Base-by-base conservation (phyloP, 2,797 vertebrate genomes). In the Pseudochirops corinnae region DNA sequence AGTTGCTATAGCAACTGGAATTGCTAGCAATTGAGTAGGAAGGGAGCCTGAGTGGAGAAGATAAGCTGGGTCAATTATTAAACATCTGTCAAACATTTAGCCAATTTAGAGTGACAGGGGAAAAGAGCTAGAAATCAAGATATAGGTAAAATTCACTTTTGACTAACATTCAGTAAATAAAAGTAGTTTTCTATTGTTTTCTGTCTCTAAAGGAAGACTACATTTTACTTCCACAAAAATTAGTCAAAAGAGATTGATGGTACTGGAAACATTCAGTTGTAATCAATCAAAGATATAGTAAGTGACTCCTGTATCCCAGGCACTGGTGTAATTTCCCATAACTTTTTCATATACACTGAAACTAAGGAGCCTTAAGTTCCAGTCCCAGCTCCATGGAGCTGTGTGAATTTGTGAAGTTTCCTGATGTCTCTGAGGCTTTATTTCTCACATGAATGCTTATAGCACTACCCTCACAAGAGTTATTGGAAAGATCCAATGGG, bases 11-110 rank as follows among this genome's bases (percentile, higher is more conserved):
- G 97, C 95, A 98, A 97, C 98, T 10, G 0, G 95, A 52, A 39
- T 93, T 97, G 94, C 96, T 96, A 96, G 96, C 94, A 95, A 93
- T 96, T 50, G 56, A 91, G 97, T 56, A 92, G 96, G 94, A 94
- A 98, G 96, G 97, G 90, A 93, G 96, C 95, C 98, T 98, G 98
- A 92, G 97, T 93, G 94, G 0, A 0, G 91, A 95, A 98, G 98
- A 98, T 97, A 97, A 98, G 97, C 93, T 96, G 33, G 97, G 96
- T 96, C 98, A 98, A 95, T 97, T 98, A 97, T 96, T 98, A 98
- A 97, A 56, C 98, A 98, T 95, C 98, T 98, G 97, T 98, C 98
- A 96, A 94, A 98, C 94, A 62, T 56, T 96, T 91, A 56, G 93
- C 95, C 97, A 52, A 56, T 96, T 95, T 52, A 55, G 91, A 97